Conservation (phyloP, 2,797 vertebrate species). For the Poecilia wingei region DNA sequence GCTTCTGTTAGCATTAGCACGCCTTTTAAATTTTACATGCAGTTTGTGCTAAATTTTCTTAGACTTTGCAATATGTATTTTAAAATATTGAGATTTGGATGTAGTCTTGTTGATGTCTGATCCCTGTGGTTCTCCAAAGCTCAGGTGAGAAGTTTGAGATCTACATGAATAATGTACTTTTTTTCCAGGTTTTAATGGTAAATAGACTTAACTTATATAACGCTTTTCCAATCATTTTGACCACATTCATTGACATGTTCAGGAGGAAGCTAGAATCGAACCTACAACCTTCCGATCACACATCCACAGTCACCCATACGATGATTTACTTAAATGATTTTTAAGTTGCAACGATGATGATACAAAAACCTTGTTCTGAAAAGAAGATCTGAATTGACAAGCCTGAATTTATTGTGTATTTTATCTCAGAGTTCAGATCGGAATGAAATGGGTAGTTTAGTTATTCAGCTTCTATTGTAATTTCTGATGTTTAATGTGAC, state of each 20-base stretch:
- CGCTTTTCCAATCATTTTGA: too few species aligned
- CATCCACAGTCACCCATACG: too few species aligned
- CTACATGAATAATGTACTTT: not conserved
- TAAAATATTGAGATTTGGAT: not conserved
- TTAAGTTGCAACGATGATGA: not conserved
- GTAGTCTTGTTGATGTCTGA: not conserved
- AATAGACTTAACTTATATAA: too few species aligned
- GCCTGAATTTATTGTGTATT: not conserved
- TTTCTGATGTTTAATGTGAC: not conserved
- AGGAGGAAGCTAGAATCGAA: too few species aligned
- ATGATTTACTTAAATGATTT: not conserved
- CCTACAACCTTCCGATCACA: too few species aligned
- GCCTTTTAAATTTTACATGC: not conserved
- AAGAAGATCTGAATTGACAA: not conserved
- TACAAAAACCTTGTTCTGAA: not conserved
- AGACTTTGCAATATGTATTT: not conserved
- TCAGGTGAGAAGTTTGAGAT: not conserved
- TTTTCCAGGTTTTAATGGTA: not conserved
- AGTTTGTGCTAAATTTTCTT: not conserved
- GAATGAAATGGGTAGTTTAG: not conserved
- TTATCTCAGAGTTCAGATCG: not conserved
- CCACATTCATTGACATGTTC: too few species aligned
- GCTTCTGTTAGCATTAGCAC: not conserved
- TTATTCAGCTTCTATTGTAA: not conserved
- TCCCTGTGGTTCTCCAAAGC: not conserved